phyloP scores from a whole-genome alignment of 2,888 invertebrate genomes.

The Drosophila koepferae region DNA sequence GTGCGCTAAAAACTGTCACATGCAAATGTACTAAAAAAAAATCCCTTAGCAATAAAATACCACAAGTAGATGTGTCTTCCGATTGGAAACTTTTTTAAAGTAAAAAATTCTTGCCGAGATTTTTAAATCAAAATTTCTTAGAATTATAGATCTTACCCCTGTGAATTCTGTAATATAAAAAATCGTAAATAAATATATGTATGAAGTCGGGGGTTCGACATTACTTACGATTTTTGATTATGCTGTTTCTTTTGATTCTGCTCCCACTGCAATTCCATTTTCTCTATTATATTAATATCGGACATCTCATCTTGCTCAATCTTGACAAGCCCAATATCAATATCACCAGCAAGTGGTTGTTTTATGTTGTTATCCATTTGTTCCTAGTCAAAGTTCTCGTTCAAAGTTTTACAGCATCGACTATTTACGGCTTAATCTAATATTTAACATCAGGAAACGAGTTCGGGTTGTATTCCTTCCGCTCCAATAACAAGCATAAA shows the following conservation, averaged over 20 bases:
- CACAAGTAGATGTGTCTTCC: neutral
- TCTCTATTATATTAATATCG: constrained; percentile 17
- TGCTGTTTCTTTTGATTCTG: constrained; percentile 17
- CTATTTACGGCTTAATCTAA: neutral
- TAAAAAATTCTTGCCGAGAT: neutral
- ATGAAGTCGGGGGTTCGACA: neutral
- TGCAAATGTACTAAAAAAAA: neutral
- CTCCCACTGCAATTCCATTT: constrained; percentile 32
- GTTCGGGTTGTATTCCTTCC: neutral
- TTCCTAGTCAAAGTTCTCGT: neutral
- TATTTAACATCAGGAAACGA: constrained; percentile 15
- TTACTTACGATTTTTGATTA: constrained; percentile 19
- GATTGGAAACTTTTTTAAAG: neutral
- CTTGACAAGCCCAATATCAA: constrained; percentile 36
- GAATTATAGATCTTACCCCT: constrained; percentile 17
- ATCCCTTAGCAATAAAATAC: neutral
- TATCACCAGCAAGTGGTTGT: constrained; percentile 6
- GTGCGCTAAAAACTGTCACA: too few species aligned
- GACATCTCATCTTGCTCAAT: constrained; percentile 16
- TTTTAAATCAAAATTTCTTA: neutral
- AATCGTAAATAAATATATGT: neutral
- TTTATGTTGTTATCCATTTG: constrained; percentile 27
- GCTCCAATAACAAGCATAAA: neutral
- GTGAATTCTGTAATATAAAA: constrained; percentile 21
- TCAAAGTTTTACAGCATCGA: neutral